Evolutionary conservation across 2,113 vertebrate species (phyloP), one percentile per base, ranked within the genome.

Genomic region (Anthoscopus minutus): DNA sequence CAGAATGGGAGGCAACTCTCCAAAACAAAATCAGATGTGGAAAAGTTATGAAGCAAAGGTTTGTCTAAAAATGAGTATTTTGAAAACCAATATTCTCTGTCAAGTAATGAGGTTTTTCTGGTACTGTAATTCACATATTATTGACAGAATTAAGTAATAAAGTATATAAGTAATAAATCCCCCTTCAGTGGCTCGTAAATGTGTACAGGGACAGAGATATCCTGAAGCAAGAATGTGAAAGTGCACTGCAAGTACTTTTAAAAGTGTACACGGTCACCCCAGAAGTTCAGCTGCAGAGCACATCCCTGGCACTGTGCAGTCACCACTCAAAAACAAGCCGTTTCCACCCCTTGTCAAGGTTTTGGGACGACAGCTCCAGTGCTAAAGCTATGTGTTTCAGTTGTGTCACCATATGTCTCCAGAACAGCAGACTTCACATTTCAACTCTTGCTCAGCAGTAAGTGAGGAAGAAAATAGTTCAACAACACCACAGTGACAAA

Each of bases 1-100:
- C 94, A 96, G 95, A 94, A 96, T 81, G 95, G 37, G 47, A 92
- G 80, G 92, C 94, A 95, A 78, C 22, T n/a, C 64, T 94, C 91
- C 92, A 93, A 88, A 93, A 90, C 51, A 92, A 81, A 93, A 94
- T 93, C 86, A 90, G 67, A 88, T 70, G 67, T 74, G 67, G 47
- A 81, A 93, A 94, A 88, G 82, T 86, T 83, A 64, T 28, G 91
- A 78, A 86, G 64, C 64, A 94, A 94, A 88, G 48, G 44, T 92
- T 81, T 84, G 44, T 62, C 80, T 70, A 47, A 89, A 94, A 94
- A 61, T 11, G 13, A 85, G 2, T 62, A 44, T 66, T 93, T 78
- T 67, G 31, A 92, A 91, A 94, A 73, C 15, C 27, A 58, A 4
- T 45, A 54, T 14, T 62, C 33, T 73, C 62, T 31, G 30, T 77